Evolutionary conservation across 2,888 invertebrate species (phyloP).

Genomic region (Germaria angustata): DNA sequence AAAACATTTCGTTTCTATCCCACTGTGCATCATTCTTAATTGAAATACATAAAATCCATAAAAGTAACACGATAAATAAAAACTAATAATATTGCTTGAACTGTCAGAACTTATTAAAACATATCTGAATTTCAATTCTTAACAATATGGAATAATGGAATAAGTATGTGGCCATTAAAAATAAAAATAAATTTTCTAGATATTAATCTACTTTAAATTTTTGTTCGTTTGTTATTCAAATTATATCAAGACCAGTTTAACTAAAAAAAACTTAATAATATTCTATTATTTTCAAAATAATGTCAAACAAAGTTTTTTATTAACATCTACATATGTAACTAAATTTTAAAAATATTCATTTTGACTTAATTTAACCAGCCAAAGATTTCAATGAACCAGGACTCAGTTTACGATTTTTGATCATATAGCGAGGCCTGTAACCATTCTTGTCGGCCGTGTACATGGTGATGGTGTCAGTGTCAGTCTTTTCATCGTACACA

Average conservation of each 20-base stretch:
- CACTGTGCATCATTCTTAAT: too few relatives aligned
- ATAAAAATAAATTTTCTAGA: too few relatives aligned
- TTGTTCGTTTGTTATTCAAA: too few relatives aligned
- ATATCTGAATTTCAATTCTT: not conserved
- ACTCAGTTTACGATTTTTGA: slow-evolving; percentile 76
- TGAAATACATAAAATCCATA: too few relatives aligned
- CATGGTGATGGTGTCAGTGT: slow-evolving; percentile 76
- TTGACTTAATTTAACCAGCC: slow-evolving; percentile 69
- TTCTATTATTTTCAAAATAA: too few relatives aligned
- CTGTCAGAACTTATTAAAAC: not conserved
- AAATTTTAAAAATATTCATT: not conserved
- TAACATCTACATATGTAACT: too few relatives aligned
- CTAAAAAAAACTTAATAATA: not conserved
- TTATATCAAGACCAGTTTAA: not conserved
- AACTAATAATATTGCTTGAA: too few relatives aligned
- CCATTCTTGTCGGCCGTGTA: slow-evolving; percentile 80
- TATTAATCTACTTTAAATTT: too few relatives aligned
- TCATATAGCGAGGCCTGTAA: slow-evolving; percentile 75
- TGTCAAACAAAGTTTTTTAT: too few relatives aligned
- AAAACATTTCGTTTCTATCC: too few relatives aligned
- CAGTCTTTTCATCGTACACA: slow-evolving; percentile 75
- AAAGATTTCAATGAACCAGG: slow-evolving; percentile 73
- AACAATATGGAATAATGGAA: not conserved
- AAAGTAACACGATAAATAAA: too few relatives aligned
- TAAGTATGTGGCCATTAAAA: too few relatives aligned